Conservation (phyloP, 2,888 invertebrate genomes). For the Anarsia innoxiella region DNA sequence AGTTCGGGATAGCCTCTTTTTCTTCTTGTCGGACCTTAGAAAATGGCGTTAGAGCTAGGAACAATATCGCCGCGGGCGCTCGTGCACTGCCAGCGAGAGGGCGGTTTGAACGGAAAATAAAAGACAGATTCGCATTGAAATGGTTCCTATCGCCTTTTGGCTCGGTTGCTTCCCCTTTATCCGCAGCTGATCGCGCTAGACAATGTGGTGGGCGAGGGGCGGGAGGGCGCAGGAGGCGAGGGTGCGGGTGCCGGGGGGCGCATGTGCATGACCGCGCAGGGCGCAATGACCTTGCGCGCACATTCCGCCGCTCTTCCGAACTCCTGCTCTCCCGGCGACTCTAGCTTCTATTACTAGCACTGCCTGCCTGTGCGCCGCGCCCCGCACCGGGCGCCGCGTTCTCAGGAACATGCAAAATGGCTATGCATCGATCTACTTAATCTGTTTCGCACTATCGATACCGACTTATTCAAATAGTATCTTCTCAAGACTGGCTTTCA, state of each 20-base stretch:
- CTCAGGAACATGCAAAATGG: slow-evolving; percentile 6
- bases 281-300: slow-evolving; percentile 74
- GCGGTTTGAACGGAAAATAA: slow-evolving; percentile 47
- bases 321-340: slow-evolving; percentile 23
- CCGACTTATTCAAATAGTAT: too few species aligned
- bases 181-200: slow-evolving; percentile 66
- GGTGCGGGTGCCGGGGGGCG: slow-evolving; percentile 33
- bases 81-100: slow-evolving; percentile 36
- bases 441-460: slow-evolving; percentile 8
- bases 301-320: slow-evolving; percentile 62
- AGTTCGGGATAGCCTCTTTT: slow-evolving; percentile 42
- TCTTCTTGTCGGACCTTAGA: slow-evolving; percentile 44
- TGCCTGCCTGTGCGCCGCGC: slow-evolving; percentile 2
- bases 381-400: too few species aligned
- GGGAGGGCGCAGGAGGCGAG: slow-evolving; percentile 31
- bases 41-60: slow-evolving; percentile 57
- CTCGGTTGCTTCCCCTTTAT: slow-evolving; percentile 63
- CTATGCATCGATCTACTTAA: slow-evolving; percentile 4
- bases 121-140: slow-evolving; percentile 61
- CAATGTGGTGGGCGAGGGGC: slow-evolving; percentile 56
- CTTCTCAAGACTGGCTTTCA: too few species aligned
- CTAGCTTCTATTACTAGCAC: slow-evolving; percentile 37
- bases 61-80: slow-evolving; percentile 55
- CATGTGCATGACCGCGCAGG: slow-evolving; percentile 73
- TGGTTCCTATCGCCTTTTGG: slow-evolving; percentile 58